A percentile compares a stretch with the other conserved stretches of the same genome.
These are phyloP conservation scores for Limnephilus marmoratus DNA, from an alignment of 2,888 invertebrate species.

Conservation along the genomic window DNA sequence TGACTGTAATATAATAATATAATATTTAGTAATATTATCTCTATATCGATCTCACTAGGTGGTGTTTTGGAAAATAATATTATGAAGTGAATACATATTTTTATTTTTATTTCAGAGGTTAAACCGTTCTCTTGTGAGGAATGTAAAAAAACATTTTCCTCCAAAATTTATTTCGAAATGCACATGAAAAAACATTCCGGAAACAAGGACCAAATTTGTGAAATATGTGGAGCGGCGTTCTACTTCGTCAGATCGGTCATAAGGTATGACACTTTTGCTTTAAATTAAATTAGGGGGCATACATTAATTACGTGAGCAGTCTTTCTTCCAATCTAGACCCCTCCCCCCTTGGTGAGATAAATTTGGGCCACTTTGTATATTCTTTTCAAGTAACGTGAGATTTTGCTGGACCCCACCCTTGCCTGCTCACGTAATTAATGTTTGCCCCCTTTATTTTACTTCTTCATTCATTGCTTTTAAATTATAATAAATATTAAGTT, in stretches of 20 bases:
- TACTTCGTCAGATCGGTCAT: slow-evolving; percentile 76
- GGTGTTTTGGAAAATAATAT: neutral
- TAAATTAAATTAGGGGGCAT: neutral
- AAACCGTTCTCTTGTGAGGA: slow-evolving; percentile 75
- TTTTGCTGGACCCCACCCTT: no score
- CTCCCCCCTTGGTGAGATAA: no score
- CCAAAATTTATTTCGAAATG: slow-evolving; percentile 72
- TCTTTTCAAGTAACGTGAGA: no score
- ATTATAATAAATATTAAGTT: no score
- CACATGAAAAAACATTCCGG: slow-evolving; percentile 75
- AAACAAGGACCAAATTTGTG: slow-evolving; percentile 76
- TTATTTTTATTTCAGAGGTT: slow-evolving; percentile 72
- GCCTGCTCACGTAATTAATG: no score
- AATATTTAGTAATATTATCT: neutral
- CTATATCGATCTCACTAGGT: neutral
- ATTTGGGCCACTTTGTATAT: no score
- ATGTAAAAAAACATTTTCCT: slow-evolving; percentile 74
- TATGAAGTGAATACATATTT: neutral
- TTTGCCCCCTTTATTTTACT: no score
- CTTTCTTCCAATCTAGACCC: no score
- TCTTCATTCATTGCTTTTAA: no score
- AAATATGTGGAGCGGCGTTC: slow-evolving; percentile 76
- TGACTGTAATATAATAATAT: neutral
- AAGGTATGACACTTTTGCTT: slow-evolving; percentile 69
- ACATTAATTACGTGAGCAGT: no score